Conservation (phyloP, 2,113 vertebrate species). For the Pachyramphus minor region DNA sequence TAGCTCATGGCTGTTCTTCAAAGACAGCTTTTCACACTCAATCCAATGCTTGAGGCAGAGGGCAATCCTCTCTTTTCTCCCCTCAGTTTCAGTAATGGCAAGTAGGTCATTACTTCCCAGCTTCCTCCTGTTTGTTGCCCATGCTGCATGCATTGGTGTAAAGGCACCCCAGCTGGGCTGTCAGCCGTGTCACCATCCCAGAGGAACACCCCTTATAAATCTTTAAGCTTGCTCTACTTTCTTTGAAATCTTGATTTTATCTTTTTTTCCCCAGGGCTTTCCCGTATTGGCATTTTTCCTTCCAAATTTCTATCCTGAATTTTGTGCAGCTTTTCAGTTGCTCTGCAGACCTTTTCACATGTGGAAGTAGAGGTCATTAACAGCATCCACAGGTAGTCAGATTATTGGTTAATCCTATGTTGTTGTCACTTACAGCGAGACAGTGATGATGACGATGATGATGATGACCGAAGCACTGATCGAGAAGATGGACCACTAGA, state of each 20-base stretch:
- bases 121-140: neutral
- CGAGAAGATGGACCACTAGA: conserved; percentile 91
- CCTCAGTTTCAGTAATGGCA: neutral
- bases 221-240: neutral
- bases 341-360: neutral
- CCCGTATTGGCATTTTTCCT: neutral
- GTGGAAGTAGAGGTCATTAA: rapidly evolving
- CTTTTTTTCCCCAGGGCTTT: neutral
- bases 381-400: too few relatives aligned
- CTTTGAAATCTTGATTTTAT: neutral
- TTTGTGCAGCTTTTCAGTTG: neutral
- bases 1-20: neutral
- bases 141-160: neutral
- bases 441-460: conserved; percentile 85
- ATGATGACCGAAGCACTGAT: conserved; percentile 89
- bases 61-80: neutral
- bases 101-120: neutral
- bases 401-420: neutral
- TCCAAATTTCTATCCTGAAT: neutral
- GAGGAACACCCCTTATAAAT: neutral
- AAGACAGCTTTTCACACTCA: neutral
- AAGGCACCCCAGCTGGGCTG: neutral
- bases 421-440: conserved; percentile 75
- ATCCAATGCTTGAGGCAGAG: neutral
- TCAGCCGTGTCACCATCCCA: neutral